Base-by-base conservation (phyloP, 2,113 vertebrate genomes). In the Paraplagusia blochii region DNA sequence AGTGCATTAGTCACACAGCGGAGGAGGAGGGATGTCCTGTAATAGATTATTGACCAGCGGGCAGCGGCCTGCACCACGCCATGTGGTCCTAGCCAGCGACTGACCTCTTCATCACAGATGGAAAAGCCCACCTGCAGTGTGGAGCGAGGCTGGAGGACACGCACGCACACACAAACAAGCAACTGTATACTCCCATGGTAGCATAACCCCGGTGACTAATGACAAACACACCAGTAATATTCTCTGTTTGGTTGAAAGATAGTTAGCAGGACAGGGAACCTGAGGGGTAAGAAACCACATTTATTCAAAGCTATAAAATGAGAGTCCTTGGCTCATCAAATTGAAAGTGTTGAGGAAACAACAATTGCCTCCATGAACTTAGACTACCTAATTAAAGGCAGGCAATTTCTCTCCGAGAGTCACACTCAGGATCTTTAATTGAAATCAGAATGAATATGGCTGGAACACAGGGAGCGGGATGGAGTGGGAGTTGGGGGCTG, bases 41-140 rank as follows among this genome's bases (percentile, higher is more conserved):
- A 90, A 90, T 90, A 90, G 90, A 89, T 90, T 90, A 91, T 91
- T 90, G 90, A 91, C 89, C 85, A 85, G 83, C 76, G 54, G 77
- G 76, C 78, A 79, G 77, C 63, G 72, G 66, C 68, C 76, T 74
- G 72, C 70, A 47, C 77, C 76, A 36, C 84, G 60, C 81, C 74
- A 81, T 82, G 83, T 81, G 84, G 83, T 84, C 83, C 76, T 62
- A 56, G 74, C 65, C 45, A 79, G 69, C 64, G 39, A 59, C 76
- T 88, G 87, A 89, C 89, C 84, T 86, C 88, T 90, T 90, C 83
- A 89, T 89, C 82, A 83, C 64, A 63, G 75, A 78, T 64, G 65
- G 65, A 76, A 66, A 51, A 72, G 63, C 74, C 83, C 80, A 82
- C 77, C 75, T 82, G 73, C 80, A 81, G 72, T 64, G 69, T 56